A percentile compares a stretch with the other conserved stretches of the same genome.
These are phyloP conservation scores for Petrocephalus schoutedeni DNA, from an alignment of 2,797 vertebrate genomes.

Conservation along the genomic window DNA sequence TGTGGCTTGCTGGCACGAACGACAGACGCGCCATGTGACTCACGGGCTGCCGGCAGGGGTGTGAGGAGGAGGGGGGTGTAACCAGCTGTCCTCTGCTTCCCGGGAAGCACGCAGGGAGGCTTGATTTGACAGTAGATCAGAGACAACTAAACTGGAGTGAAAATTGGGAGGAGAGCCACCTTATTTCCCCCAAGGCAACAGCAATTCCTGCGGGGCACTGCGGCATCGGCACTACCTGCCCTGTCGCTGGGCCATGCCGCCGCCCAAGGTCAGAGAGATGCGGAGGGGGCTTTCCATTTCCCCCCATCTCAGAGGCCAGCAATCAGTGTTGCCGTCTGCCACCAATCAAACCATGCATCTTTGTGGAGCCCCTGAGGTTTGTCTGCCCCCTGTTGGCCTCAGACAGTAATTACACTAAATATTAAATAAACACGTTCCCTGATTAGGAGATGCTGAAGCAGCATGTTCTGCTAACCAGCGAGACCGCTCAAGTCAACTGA, in stretches of 20 bases:
- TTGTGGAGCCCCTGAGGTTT: neutral
- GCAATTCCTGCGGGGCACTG: neutral
- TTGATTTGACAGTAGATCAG: neutral
- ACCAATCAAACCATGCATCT: neutral
- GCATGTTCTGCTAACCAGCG: neutral
- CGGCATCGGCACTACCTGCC: neutral
- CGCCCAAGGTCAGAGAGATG: neutral
- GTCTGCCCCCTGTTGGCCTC: neutral
- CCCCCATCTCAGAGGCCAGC: neutral
- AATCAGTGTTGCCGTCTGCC: neutral
- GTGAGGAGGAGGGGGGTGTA: neutral
- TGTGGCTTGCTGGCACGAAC: neutral
- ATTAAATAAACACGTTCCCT: no score
- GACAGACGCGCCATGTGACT: neutral
- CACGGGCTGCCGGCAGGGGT: neutral
- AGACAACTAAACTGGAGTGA: neutral
- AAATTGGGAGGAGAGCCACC: neutral
- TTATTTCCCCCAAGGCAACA: neutral
- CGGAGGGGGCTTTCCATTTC: neutral
- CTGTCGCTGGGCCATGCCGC: neutral
- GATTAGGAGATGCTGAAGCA: neutral
- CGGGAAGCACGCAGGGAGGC: neutral
- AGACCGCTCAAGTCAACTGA: neutral
- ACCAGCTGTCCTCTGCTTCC: conserved; percentile 4
- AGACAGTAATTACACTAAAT: neutral